phyloP scores from a whole-genome alignment of 2,113 vertebrate species.

The Spea bombifrons region DNA sequence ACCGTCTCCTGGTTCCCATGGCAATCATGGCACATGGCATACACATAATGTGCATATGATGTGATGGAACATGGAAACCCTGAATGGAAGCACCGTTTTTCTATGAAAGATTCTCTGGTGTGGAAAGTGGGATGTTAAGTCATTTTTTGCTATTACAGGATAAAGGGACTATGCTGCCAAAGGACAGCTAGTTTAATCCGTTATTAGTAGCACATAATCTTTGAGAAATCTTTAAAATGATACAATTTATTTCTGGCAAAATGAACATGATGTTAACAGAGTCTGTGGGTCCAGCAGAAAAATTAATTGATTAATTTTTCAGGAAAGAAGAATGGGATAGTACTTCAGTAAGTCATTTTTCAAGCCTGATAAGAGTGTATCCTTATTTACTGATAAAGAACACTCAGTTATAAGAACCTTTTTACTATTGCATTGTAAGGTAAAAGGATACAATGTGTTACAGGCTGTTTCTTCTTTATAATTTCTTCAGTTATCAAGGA shows the following conservation, averaged over 20 bases:
- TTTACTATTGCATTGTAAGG: constrained; percentile 43
- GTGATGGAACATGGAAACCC: no score
- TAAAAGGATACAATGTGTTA: constrained; percentile 28
- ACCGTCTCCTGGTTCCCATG: no score
- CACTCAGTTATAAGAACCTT: constrained; percentile 40
- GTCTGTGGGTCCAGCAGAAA: constrained; percentile 23
- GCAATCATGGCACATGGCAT: no score
- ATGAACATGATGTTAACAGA: constrained; percentile 35
- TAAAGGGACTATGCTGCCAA: background rate
- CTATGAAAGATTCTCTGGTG: no score
- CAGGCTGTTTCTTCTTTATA: constrained; percentile 22
- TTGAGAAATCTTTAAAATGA: constrained; percentile 34
- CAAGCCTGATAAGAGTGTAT: constrained; percentile 43
- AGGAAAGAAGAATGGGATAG: constrained; percentile 40
- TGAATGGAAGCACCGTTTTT: no score
- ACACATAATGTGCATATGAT: no score
- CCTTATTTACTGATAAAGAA: constrained; percentile 45
- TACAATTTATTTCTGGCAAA: constrained; percentile 41
- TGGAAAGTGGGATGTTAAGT: no score
- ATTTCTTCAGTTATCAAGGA: constrained; percentile 27
- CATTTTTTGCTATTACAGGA: constrained; percentile 13
- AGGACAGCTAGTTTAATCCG: constrained; percentile 8
- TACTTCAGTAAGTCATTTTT: constrained; percentile 45
- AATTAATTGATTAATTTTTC: constrained; percentile 44
- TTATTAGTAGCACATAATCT: constrained; percentile 28